Percentiles rank a stretch among this genome's conserved stretches.
Evolutionary conservation across 2,888 invertebrate genomes (phyloP).

Genomic region (Heteromyza rotundicornis): DNA sequence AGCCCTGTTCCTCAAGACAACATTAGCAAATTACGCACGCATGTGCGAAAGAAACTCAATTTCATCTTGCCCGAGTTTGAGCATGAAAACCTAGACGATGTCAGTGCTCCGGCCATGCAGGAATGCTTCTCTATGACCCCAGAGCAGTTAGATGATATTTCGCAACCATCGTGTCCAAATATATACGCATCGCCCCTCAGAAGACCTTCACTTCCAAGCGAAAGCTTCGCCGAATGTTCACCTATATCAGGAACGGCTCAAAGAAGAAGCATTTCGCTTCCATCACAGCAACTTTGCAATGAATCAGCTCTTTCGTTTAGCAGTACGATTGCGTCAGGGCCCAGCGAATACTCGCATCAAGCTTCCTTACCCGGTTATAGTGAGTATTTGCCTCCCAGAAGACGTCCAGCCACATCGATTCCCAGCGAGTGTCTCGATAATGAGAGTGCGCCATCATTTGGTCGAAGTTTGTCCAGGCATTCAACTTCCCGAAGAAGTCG

Average conservation of each 20-base stretch:
- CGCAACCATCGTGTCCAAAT: background rate
- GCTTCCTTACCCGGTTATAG: too few species aligned
- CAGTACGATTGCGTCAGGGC: too few species aligned
- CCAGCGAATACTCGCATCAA: too few species aligned
- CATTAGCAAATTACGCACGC: conserved; percentile 9
- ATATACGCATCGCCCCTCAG: background rate
- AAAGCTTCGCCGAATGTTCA: conserved; percentile 14
- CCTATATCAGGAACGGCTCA: conserved; percentile 9
- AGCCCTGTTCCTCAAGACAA: conserved; percentile 2
- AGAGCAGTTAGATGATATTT: background rate
- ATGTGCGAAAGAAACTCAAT: conserved; percentile 6
- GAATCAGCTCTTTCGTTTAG: too few species aligned
- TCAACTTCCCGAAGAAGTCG: too few species aligned
- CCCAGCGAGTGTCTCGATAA: too few species aligned
- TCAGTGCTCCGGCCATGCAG: background rate
- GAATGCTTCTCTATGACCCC: background rate
- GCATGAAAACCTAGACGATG: background rate
- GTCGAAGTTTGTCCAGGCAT: too few species aligned
- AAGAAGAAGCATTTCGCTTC: background rate
- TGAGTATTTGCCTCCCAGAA: background rate
- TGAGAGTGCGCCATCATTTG: too few species aligned
- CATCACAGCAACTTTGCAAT: too few species aligned
- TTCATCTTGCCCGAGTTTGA: conserved; percentile 9
- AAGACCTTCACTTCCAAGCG: background rate
- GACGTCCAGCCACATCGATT: too few species aligned